phyloP scores from a whole-genome alignment of 2,797 vertebrate genomes.

The Pogoniulus pusillus region DNA sequence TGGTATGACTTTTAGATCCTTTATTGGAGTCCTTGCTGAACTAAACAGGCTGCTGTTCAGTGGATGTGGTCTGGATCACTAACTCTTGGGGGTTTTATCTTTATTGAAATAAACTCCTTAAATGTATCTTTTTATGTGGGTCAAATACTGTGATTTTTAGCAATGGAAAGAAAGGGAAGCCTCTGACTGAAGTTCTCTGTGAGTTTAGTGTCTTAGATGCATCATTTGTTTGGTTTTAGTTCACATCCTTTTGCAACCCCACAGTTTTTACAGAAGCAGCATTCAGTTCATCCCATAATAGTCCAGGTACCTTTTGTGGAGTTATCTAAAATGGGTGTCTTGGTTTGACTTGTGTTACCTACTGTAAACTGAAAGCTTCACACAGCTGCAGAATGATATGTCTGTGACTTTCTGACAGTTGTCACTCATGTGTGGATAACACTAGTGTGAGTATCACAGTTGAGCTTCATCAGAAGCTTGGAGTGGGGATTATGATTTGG shows the following conservation, averaged over 20 bases:
- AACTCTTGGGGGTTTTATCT: neutral
- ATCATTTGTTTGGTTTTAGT: neutral
- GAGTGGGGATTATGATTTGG: neutral
- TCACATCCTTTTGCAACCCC: neutral
- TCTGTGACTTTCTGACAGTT: neutral
- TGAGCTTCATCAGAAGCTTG: neutral
- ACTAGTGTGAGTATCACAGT: neutral
- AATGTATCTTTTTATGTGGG: neutral
- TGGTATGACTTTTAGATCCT: neutral
- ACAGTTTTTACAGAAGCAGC: neutral
- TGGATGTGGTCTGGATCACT: neutral
- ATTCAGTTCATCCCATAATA: rapidly evolving
- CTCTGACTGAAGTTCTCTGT: neutral
- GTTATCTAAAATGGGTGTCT: neutral
- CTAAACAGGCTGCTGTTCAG: neutral
- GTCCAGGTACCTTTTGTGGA: neutral
- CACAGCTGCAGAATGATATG: neutral
- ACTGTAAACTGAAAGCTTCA: neutral
- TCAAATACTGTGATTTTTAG: neutral
- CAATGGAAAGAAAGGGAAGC: neutral
- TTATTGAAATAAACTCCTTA: neutral
- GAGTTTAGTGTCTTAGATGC: neutral
- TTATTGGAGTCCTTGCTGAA: neutral
- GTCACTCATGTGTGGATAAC: neutral
- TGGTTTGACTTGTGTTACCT: neutral